Evolutionary conservation across 30 jellyfish, hydroid and myxozoan genomes (phyloP).

Genomic region (Nemopilema nomurai): DNA sequence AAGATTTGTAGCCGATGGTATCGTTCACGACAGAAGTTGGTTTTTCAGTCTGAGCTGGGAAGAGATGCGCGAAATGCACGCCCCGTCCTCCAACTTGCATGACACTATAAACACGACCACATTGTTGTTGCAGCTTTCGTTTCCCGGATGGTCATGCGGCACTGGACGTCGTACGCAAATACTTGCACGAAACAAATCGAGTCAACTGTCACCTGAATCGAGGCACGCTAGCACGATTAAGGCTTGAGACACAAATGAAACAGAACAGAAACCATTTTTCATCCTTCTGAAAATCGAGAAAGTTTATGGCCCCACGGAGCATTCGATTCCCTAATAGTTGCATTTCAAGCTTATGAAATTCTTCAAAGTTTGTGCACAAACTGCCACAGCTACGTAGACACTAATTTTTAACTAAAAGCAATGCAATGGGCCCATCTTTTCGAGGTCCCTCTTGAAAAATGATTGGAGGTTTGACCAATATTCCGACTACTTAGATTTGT

Average conservation of each 20-base stretch:
- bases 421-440: no score
- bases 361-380: no score
- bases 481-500: no score
- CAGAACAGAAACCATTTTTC: no score
- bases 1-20: slow-evolving; percentile 26
- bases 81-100: background rate
- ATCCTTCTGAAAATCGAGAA: background rate
- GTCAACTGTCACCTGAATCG: background rate
- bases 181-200: background rate
- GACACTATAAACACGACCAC: background rate
- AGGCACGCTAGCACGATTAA: background rate
- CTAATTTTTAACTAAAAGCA: no score
- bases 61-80: background rate
- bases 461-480: no score
- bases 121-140: background rate
- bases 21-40: slow-evolving; percentile 35
- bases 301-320: no score
- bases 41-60: slow-evolving; percentile 1
- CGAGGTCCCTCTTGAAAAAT: no score
- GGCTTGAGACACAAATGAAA: background rate
- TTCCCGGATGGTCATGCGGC: background rate
- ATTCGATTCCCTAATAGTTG: no score
- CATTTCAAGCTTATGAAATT: no score
- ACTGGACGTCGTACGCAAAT: background rate
- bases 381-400: no score